phyloP scores from a whole-genome alignment of 2,797 vertebrate genomes.

The Orestias chungarensis region DNA sequence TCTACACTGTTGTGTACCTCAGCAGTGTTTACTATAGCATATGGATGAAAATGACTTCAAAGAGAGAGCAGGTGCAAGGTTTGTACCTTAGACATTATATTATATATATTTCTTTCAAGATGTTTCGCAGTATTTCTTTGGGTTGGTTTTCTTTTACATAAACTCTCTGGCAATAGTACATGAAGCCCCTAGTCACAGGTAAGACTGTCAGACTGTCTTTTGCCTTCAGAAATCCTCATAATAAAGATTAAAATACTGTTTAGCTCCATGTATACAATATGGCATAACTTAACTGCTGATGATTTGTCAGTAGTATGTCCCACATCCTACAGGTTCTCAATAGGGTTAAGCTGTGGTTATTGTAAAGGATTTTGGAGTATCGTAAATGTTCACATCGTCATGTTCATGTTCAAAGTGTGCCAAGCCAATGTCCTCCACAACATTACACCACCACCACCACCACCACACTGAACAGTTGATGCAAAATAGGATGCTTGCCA shows the following conservation, averaged over 20 bases:
- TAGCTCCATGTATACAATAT: not conserved
- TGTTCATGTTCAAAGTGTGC: not conserved
- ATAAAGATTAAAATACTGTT: not conserved
- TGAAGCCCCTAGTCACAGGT: not conserved
- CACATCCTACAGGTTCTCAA: not conserved
- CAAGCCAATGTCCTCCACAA: no score
- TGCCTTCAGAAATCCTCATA: not conserved
- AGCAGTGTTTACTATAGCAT: slow-evolving; percentile 75
- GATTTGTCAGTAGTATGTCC: not conserved
- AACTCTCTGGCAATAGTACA: not conserved
- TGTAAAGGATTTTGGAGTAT: not conserved
- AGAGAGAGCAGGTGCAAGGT: slow-evolving; percentile 65
- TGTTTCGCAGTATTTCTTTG: slow-evolving; percentile 28
- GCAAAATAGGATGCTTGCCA: not conserved
- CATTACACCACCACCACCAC: not conserved
- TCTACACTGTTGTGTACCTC: slow-evolving; percentile 42
- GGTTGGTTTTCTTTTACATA: slow-evolving; percentile 40
- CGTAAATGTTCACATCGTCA: not conserved
- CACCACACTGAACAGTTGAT: not conserved
- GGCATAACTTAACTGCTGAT: not conserved
- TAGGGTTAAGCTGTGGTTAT: not conserved
- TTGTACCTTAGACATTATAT: slow-evolving; percentile 57
- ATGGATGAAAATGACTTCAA: slow-evolving; percentile 70
- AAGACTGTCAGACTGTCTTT: rapidly evolving
- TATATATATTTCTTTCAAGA: slow-evolving; percentile 38